Evolutionary conservation across 2,888 invertebrate species (phyloP), one percentile per base, ranked within the genome.

Genomic region (Drosophila kuntzei): DNA sequence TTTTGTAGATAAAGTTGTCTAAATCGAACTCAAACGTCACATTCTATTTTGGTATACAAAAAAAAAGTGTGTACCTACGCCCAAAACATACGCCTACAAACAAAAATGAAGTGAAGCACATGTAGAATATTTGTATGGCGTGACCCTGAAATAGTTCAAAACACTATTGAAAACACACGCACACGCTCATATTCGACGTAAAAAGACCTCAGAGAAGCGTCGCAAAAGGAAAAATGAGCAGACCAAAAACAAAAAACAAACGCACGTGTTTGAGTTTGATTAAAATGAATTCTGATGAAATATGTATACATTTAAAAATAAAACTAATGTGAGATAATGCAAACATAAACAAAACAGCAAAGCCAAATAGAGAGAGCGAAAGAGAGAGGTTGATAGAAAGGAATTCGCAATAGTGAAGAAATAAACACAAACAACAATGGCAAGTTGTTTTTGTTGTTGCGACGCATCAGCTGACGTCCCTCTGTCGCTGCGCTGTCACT

Each of bases 141-240:
- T 53, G 82, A 74, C 85, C 85, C 79, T 82, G 81, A 85, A 81
- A 65, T 72, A 81, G 85, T 82, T 85, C 79, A 85, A 81, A 81
- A 68, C 36, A 70, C 82, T 78, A 75, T 68, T 47, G 12, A 67
- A 66, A 46, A 34, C 60, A 61, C 41, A 65, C 39, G 32, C 32
- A 47, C 44, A 49, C 60, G 58, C 49, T 43, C 49, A 71, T n/a
- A 51, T 49, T 46, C 25, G 14, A 37, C 46, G 16, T 27, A 36
- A 51, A 58, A 44, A 51, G 62, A 51, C 55, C 39, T 70, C 36
- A 39, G 39, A 70, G 44, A 36, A 44, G 49, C 66, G 60, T 36
- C 59, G 62, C 60, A 71, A 66, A 71, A 59, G 37, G 32, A 43
- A 54, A 75, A 71, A 34, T 49, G 22, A 64, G 37, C 46, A 59